Base-by-base conservation (phyloP, 2,113 vertebrate genomes). In the Mustela lutreola region DNA sequence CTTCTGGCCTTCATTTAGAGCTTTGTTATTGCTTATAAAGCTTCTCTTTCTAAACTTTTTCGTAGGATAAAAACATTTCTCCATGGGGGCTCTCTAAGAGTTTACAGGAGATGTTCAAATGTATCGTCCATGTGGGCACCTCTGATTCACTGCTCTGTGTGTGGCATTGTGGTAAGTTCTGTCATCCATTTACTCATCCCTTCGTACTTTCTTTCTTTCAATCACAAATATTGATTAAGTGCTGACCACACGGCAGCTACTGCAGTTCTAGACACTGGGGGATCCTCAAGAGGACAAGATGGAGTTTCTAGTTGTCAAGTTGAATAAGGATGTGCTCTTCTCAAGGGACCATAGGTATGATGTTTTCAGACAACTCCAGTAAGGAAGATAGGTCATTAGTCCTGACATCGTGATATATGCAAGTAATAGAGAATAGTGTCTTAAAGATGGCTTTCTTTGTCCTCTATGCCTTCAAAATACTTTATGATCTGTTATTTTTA, bases 401-500 rank as follows among this genome's bases (percentile, higher is more conserved):
- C 50, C 89, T 95, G 33, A 53, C 1, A 19, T 26, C 16, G 73
- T 9, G 42, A 86, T 53, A 42, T 12, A 67, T 11, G 73, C 36
- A 67, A 5, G 4, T 82, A 39, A 62, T 7, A 62, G 53, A 42
- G 60, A 87, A 75, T n/a, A 50, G 33, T 79, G 26, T 86, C 24
- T 60, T 60, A 83, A 70, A 24, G n/a, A 31, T 18, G 53, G 24
- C 53, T 79, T 15, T 56, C 42, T 63, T 28, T 63, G 15, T 87
- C 53, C 31, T 33, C n/a, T 33, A 9, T 22, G 39, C 48, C 60
- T 62, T 53, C 58, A 62, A 79, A 62, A 89, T 92, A 53, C 28
- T 92, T 95, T 62, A 76, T n/a, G 48, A 70, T 75, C 5, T n/a
- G 28, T 71, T 53, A 65, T 87, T 94, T 83, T 83, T 75, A 85